A percentile compares a stretch with the other conserved stretches of the same genome.
Conservation (phyloP, 2,113 vertebrate genomes). For the Struthio camelus region DNA sequence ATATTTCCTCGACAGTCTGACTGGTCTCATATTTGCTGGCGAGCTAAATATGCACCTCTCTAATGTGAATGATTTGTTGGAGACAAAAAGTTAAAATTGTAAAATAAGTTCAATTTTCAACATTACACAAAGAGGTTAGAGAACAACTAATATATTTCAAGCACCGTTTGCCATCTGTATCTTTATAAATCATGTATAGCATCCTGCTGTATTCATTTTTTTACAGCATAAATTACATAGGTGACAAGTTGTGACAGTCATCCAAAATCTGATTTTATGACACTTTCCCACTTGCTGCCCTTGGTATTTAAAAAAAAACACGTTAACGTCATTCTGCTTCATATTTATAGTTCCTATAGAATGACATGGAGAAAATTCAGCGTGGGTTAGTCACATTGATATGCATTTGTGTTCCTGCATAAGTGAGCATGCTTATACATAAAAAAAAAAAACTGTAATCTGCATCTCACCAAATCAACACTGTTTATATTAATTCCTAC, state of each 20-base stretch:
- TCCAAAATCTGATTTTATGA: conserved; percentile 60
- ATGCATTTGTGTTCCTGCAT: conserved; percentile 8
- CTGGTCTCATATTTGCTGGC: background rate
- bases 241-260: conserved; percentile 59
- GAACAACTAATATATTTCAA: conserved; percentile 37
- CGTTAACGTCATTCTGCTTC: conserved; percentile 35
- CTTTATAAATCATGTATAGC: conserved; percentile 62
- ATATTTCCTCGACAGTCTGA: background rate
- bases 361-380: conserved; percentile 25
- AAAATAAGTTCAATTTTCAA: conserved; percentile 18
- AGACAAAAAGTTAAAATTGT: conserved; percentile 10
- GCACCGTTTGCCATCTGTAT: conserved; percentile 63
- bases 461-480: background rate
- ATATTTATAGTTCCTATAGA: background rate
- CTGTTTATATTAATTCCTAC: background rate
- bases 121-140: background rate
- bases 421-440: background rate
- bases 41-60: background rate
- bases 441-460: conserved; percentile 3
- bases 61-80: background rate
- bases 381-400: background rate
- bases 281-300: conserved; percentile 24
- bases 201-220: conserved; percentile 44
- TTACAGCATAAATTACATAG: conserved; percentile 65
- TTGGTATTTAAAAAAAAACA: conserved; percentile 18